Conservation (phyloP, 2,113 vertebrate genomes). For the Gasterosteus aculeatus region DNA sequence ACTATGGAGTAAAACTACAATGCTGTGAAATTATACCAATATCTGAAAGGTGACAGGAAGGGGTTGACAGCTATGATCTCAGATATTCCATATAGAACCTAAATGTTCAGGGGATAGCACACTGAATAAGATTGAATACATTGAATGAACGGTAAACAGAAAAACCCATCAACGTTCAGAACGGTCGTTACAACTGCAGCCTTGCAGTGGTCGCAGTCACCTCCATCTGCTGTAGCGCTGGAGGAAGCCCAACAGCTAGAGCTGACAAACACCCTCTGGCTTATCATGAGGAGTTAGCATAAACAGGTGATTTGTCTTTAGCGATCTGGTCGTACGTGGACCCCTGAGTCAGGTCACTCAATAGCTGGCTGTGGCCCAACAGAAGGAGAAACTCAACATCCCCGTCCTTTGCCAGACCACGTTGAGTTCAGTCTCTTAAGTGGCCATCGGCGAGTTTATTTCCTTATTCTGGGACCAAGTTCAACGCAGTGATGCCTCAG, state of each 20-base stretch:
- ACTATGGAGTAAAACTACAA: not conserved
- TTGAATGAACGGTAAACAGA: not conserved
- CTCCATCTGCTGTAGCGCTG: slow-evolving; percentile 24
- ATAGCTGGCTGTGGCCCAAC: not conserved
- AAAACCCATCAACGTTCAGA: slow-evolving; percentile 7
- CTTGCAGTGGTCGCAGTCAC: slow-evolving; percentile 46
- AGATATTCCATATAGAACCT: not conserved
- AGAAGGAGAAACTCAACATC: not conserved
- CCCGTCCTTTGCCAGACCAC: not conserved
- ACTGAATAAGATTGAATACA: not conserved
- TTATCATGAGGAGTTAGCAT: not conserved
- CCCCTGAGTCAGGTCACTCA: slow-evolving; percentile 32
- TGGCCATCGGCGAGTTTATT: not conserved
- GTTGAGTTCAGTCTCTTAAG: slow-evolving; percentile 1
- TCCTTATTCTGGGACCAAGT: not conserved
- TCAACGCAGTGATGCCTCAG: not conserved
- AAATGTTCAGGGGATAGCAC: slow-evolving; percentile 1
- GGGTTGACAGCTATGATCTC: too few species aligned
- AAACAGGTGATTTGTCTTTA: slow-evolving; percentile 3
- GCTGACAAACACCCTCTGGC: slow-evolving; percentile 18
- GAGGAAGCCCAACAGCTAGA: slow-evolving; percentile 17
- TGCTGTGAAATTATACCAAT: not conserved
- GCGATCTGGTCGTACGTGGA: slow-evolving; percentile 5
- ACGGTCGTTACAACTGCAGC: not conserved
- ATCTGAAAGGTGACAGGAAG: too few species aligned